Percentiles rank a stretch among this genome's conserved stretches.
phyloP scores from a whole-genome alignment of 2,113 vertebrate genomes.

The Anthoscopus minutus region DNA sequence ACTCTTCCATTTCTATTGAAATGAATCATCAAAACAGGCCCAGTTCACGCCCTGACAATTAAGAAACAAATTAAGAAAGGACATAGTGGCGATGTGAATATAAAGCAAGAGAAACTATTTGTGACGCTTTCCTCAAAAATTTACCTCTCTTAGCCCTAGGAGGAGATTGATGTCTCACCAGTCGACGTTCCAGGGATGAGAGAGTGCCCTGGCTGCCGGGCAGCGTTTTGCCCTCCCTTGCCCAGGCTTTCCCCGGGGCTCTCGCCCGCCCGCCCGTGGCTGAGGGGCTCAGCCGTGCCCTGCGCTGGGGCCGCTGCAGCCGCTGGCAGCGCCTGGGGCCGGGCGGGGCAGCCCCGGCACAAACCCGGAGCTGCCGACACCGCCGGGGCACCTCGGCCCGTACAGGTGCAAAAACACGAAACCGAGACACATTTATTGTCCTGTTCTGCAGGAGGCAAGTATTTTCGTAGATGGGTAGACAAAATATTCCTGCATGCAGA shows the following conservation, averaged over 20 bases:
- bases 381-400: accelerated
- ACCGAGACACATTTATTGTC: neutral
- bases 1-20: neutral
- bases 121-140: neutral
- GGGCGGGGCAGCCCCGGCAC: too few relatives aligned
- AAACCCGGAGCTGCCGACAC: accelerated
- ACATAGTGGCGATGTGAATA: neutral
- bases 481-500: neutral
- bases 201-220: neutral
- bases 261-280: neutral
- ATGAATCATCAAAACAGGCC: neutral
- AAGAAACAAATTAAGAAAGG: neutral
- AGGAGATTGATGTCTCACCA: neutral
- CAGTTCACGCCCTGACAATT: accelerated
- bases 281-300: neutral
- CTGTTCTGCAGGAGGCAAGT: neutral
- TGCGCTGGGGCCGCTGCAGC: too few relatives aligned
- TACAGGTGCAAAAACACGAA: neutral
- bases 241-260: neutral
- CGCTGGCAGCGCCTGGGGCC: too few relatives aligned
- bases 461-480: neutral
- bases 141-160: neutral
- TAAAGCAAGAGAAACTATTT: neutral
- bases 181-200: neutral
- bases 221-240: neutral